Evolutionary conservation across 2,797 vertebrate species (phyloP).

Genomic region (Hirundo rustica): DNA sequence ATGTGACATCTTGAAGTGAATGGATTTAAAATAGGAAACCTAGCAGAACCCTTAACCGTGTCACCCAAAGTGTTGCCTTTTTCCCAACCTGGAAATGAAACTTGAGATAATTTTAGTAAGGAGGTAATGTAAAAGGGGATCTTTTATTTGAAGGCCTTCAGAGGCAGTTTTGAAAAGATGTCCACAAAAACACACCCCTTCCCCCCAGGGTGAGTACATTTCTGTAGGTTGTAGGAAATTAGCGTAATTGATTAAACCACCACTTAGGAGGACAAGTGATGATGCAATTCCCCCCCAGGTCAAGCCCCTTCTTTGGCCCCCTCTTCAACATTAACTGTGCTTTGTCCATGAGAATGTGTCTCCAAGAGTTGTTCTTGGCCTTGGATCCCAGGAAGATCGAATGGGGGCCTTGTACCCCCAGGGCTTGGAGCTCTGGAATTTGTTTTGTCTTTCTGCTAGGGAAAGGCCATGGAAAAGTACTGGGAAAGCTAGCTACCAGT

Average conservation of each 20-base stretch:
- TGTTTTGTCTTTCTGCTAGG: background rate
- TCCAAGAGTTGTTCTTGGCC: background rate
- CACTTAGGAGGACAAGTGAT: background rate
- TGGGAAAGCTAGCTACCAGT: background rate
- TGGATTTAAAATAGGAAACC: background rate
- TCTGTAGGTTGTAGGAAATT: background rate
- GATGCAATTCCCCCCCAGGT: background rate
- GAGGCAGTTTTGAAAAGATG: background rate
- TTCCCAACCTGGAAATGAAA: background rate
- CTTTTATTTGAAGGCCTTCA: background rate
- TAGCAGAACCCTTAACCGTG: background rate
- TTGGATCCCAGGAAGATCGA: background rate
- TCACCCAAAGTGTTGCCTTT: background rate
- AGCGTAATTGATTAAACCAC: background rate
- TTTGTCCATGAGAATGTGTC: background rate
- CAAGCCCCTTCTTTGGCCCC: background rate
- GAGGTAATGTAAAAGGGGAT: background rate
- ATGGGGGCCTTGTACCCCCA: background rate
- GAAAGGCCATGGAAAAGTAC: background rate
- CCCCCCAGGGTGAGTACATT: background rate
- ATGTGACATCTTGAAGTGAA: background rate
- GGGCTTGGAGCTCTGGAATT: background rate
- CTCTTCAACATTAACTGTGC: background rate
- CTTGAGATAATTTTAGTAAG: background rate
- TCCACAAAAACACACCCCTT: background rate